Percentiles rank a stretch among this genome's conserved stretches.
phyloP scores from a whole-genome alignment of 1,140 invertebrate genomes.

The Leguminivora glycinivorella region DNA sequence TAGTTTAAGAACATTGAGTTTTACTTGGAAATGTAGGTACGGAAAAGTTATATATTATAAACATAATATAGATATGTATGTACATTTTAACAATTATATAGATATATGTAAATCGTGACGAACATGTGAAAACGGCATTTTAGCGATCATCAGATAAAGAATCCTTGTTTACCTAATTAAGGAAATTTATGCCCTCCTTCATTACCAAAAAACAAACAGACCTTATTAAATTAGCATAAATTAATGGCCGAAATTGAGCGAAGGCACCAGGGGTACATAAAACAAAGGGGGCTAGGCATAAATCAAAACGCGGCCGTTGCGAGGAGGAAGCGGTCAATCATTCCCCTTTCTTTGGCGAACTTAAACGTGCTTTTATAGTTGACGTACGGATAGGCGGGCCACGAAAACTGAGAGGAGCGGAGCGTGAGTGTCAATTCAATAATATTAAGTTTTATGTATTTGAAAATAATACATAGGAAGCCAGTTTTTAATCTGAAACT shows the following conservation, averaged over 20 bases:
- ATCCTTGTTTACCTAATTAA: constrained; percentile 10
- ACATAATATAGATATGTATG: too few relatives aligned
- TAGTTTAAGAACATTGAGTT: too few relatives aligned
- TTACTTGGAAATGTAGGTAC: too few relatives aligned
- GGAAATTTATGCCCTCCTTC: constrained; percentile 4
- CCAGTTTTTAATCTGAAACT: not conserved
- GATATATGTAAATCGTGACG: too few relatives aligned
- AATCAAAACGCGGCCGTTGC: constrained; percentile 59
- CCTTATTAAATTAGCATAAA: constrained; percentile 43
- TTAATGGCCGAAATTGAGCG: constrained; percentile 39
- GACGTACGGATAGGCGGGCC: constrained; percentile 38
- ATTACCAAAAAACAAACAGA: constrained; percentile 26
- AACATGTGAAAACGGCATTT: not conserved
- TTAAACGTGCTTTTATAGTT: constrained; percentile 36
- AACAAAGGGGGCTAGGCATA: constrained; percentile 58
- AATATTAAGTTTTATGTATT: too few relatives aligned
- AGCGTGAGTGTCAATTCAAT: not conserved
- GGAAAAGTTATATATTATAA: too few relatives aligned
- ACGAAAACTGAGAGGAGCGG: constrained; percentile 22
- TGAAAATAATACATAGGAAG: not conserved
- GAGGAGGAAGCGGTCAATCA: constrained; percentile 68
- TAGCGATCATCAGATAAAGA: constrained; percentile 15
- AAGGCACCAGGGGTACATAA: constrained; percentile 51
- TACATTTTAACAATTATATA: too few relatives aligned
- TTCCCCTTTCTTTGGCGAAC: constrained; percentile 45